A percentile compares a stretch with the other conserved stretches of the same genome.
Evolutionary conservation across 2,113 vertebrate genomes (phyloP).

Genomic region (Budorcas taxicolor): DNA sequence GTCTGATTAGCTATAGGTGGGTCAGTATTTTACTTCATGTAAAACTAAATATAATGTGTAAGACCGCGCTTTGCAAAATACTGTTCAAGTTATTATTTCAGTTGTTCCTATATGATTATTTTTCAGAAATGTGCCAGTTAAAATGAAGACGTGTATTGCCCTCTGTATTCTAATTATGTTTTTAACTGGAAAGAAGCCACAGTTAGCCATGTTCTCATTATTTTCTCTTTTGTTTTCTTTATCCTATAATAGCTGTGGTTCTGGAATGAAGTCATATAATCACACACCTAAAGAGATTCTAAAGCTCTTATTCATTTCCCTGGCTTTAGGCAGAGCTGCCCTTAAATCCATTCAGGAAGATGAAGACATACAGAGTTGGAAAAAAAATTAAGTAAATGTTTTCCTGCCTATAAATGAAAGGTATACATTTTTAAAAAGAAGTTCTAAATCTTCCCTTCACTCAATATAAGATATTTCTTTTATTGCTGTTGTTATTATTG

Average conservation of each 20-base stretch:
- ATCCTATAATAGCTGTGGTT: slow-evolving; percentile 13
- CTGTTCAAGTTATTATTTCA: slow-evolving; percentile 32
- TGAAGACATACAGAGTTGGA: not conserved
- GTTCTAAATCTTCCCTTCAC: not conserved
- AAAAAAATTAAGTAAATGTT: not conserved
- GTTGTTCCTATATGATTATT: not conserved
- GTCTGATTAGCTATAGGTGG: slow-evolving; percentile 36
- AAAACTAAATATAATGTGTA: slow-evolving; percentile 21
- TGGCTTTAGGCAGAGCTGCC: not conserved
- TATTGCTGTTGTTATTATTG: not conserved
- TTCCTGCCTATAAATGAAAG: slow-evolving; percentile 4
- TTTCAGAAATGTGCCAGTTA: not conserved
- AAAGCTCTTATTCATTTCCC: not conserved
- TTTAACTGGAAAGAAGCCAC: slow-evolving; percentile 19
- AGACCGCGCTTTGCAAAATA: slow-evolving; percentile 10
- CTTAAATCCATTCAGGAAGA: not conserved
- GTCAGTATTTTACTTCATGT: not conserved
- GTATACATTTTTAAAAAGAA: not conserved
- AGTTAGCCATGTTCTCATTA: not conserved
- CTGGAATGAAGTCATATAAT: not conserved
- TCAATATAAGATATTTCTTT: not conserved
- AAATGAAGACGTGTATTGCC: slow-evolving; percentile 29
- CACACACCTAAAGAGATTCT: not conserved
- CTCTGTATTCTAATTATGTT: slow-evolving; percentile 17
- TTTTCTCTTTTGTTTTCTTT: slow-evolving; percentile 50